Evolutionary conservation across 2,113 vertebrate species (phyloP), one percentile per base, ranked within the genome.

Genomic region (Leptocoma aspasia): DNA sequence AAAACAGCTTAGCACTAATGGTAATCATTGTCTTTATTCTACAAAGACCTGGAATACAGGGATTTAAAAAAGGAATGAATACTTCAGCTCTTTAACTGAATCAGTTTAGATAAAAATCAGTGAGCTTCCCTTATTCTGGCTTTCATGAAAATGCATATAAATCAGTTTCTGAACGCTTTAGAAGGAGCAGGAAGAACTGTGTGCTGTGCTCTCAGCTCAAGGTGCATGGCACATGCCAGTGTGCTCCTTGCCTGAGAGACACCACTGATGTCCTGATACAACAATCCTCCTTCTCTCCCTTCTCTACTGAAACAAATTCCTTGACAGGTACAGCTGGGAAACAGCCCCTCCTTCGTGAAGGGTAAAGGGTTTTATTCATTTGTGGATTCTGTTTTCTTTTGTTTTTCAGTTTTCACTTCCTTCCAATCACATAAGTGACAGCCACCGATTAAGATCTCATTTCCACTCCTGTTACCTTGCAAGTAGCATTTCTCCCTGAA

Each of bases 191-290:
- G 16, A 87, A 66, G 39, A 57, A 9, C 35, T 47, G 18, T 7
- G 30, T 30, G 37, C 59, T 37, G 33, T 15, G 37, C 59, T n/a
- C 5, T 81, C 21, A 50, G 63, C 23, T 50, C 24, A 7, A 57
- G 20, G 47, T 6, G 6, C 0, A 0, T 6, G 17, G 45, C 41
- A 31, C 39, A 49, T 1, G 13, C 24, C 19, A 7, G 5, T 24
- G 18, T 23, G 39, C 71, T 80, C 27, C 41, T 64, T 61, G 31
- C 37, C 52, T 1, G 1, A 54, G 52, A 33, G 7, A 47, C 18
- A 37, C 14, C 11, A 18, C 33, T 20, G 12, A 13, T 35, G 9
- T 33, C 54, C 59, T 49, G 16, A 39, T 4, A 10, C 20, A 49
- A 26, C 33, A 37, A 30, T 7, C 6, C 17, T 77, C 21, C 42